These are phyloP conservation scores for Venturia canescens DNA, from an alignment of 1,140 invertebrate species.

Conservation along the genomic window DNA sequence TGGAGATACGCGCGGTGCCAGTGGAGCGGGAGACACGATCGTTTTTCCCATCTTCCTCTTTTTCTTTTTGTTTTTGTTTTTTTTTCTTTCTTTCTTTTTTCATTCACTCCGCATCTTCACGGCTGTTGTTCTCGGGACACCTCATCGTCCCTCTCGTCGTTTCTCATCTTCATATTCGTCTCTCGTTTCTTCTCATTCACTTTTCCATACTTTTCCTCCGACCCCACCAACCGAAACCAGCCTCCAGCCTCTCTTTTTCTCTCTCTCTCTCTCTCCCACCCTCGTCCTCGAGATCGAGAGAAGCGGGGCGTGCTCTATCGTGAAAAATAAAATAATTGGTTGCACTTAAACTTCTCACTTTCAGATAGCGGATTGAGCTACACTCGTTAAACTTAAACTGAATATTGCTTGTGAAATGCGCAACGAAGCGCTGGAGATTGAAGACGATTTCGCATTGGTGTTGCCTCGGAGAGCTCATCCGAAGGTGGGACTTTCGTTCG, in stretches of 20 bases:
- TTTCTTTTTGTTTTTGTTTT: constrained; percentile 32
- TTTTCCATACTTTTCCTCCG: constrained; percentile 35
- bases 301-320: constrained; percentile 71
- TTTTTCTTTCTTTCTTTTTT: constrained; percentile 39
- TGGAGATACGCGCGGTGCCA: constrained; percentile 70
- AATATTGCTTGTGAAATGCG: neutral
- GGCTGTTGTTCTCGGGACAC: constrained; percentile 15
- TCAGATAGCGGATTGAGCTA: neutral
- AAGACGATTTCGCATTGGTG: too few species aligned
- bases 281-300: constrained; percentile 35
- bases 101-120: neutral
- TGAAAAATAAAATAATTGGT: constrained; percentile 73
- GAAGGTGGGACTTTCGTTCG: too few species aligned
- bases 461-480: too few species aligned
- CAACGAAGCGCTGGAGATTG: too few species aligned
- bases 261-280: neutral
- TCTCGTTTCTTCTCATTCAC: constrained; percentile 47
- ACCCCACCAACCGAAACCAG: constrained; percentile 15
- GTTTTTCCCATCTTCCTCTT: constrained; percentile 34
- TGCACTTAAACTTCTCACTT: constrained; percentile 60
- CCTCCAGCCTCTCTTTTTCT: constrained; percentile 3
- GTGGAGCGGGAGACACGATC: neutral
- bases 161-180: constrained; percentile 44
- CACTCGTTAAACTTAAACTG: neutral
- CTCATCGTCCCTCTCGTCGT: constrained; percentile 21